phyloP scores from a whole-genome alignment of 2,888 invertebrate genomes.

The Calameuta pallipes region DNA sequence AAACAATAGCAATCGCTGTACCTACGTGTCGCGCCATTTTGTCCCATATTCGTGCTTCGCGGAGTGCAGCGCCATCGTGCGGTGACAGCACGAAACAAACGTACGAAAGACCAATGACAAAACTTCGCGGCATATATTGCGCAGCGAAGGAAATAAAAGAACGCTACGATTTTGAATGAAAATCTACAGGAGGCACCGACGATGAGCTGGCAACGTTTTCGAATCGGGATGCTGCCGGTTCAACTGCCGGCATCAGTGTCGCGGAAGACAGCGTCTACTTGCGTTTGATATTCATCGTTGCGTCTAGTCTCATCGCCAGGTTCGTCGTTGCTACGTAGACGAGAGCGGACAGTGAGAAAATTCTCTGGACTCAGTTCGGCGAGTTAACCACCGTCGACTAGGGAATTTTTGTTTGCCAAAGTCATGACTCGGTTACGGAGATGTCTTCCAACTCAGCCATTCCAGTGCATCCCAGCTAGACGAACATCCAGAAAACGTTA shows the following conservation, averaged over 20 bases:
- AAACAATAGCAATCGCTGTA: constrained; percentile 22
- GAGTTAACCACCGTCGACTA: not conserved
- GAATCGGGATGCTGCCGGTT: constrained; percentile 36
- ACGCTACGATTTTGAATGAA: constrained; percentile 12
- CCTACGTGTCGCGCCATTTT: constrained; percentile 20
- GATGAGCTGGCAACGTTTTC: constrained; percentile 53
- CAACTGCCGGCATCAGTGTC: not conserved
- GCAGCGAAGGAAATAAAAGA: too few species aligned
- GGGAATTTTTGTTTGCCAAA: too few species aligned
- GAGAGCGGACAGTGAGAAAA: not conserved
- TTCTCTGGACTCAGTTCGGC: not conserved
- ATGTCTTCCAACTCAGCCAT: not conserved
- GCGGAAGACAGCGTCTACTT: constrained; percentile 40
- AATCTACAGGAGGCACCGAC: constrained; percentile 52
- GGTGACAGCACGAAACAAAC: too few species aligned
- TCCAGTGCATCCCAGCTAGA: too few species aligned
- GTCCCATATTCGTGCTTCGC: constrained; percentile 3
- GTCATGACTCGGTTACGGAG: not conserved
- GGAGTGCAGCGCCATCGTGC: not conserved
- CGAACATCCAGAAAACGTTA: too few species aligned
- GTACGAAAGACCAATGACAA: too few species aligned
- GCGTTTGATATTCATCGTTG: constrained; percentile 36
- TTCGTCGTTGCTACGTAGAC: constrained; percentile 23
- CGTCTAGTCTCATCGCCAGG: constrained; percentile 40
- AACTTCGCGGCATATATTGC: not conserved